Evolutionary conservation across 2,113 vertebrate genomes (phyloP).

Genomic region (Piaya cayana): DNA sequence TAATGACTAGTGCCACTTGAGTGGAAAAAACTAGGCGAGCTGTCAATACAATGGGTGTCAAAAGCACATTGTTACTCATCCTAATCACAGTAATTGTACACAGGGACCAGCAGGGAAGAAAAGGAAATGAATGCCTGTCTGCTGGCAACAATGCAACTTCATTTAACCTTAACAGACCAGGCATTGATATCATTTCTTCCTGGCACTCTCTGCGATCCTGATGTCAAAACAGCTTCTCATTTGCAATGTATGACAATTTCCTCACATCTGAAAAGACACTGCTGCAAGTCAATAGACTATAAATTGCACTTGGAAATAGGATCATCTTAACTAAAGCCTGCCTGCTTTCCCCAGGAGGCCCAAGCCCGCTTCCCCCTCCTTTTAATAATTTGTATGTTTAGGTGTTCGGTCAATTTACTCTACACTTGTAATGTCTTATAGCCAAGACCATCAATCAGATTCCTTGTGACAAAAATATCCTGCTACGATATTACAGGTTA

Average conservation of each 20-base stretch:
- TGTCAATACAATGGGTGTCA: conserved; percentile 79
- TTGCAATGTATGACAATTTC: conserved; percentile 98
- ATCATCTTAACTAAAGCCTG: conserved; percentile 90
- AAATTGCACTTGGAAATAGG: conserved; percentile 92
- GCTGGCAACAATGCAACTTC: conserved; percentile 80
- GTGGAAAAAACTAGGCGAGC: conserved; percentile 78
- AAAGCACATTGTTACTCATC: conserved; percentile 75
- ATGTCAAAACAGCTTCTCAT: conserved; percentile 94
- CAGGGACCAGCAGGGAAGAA: conserved; percentile 65
- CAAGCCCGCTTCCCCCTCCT: conserved; percentile 79
- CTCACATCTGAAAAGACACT: conserved; percentile 89
- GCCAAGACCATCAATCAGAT: conserved; percentile 89
- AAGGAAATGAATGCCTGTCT: conserved; percentile 82
- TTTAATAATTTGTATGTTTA: conserved; percentile 99
- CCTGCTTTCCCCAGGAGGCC: conserved; percentile 79
- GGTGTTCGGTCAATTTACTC: conserved; percentile 88
- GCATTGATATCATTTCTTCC: conserved; percentile 86
- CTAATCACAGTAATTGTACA: conserved; percentile 86
- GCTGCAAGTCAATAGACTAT: conserved; percentile 95
- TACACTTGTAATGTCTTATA: conserved; percentile 84
- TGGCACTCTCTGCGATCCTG: conserved; percentile 72
- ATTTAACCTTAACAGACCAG: conserved; percentile 87
- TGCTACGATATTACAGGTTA: conserved; percentile 88
- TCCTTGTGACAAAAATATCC: conserved; percentile 82
- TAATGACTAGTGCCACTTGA: conserved; percentile 86